These are phyloP conservation scores for Trochalopteron elliotii DNA, from an alignment of 2,113 vertebrate species.

Conservation along the genomic window DNA sequence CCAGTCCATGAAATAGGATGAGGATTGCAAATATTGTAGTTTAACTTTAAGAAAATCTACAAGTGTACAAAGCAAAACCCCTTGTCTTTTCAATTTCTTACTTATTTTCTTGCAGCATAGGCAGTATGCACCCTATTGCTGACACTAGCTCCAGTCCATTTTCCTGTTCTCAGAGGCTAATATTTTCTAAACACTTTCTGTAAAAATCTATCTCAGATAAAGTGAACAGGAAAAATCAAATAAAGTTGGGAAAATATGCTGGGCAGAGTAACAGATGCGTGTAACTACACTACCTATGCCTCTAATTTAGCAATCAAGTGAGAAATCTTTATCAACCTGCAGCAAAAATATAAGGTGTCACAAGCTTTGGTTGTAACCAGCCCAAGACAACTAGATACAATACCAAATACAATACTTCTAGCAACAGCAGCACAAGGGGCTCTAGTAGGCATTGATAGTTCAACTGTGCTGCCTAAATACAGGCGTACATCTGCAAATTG, in stretches of 20 bases:
- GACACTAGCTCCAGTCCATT: background rate
- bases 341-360: background rate
- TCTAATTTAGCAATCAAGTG: background rate
- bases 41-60: background rate
- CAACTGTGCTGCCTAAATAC: background rate
- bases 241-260: background rate
- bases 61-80: background rate
- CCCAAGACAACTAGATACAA: background rate
- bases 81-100: conserved; percentile 3
- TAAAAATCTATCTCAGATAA: background rate
- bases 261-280: background rate
- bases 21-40: background rate
- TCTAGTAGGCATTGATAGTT: background rate
- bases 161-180: background rate
- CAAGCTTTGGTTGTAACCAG: background rate
- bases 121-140: background rate
- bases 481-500: background rate
- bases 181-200: background rate
- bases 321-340: background rate
- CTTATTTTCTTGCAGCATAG: background rate
- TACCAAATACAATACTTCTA: background rate
- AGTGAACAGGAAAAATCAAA: conserved; percentile 12
- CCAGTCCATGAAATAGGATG: background rate
- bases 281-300: background rate
- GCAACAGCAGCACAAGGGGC: background rate